Conservation (phyloP, 53 echinoderm and acorn worm species). For the Echinarachnius parma region DNA sequence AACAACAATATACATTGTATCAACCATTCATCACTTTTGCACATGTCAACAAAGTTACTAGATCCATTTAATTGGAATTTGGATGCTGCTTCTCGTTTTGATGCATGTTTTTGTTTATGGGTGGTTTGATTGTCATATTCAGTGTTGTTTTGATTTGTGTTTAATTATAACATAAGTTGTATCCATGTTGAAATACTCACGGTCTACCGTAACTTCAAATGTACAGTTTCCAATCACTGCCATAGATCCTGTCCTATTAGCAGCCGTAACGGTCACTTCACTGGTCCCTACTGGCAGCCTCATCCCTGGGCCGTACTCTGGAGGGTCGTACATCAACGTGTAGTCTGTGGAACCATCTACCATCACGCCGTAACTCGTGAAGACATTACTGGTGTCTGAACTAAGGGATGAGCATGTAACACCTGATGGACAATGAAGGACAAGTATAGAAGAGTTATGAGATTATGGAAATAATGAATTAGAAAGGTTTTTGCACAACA, state of each 20-base stretch:
- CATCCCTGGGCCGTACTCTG: neutral
- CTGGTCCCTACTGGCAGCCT: conserved; percentile 26
- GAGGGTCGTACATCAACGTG: conserved; percentile 6
- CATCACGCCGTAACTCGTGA: conserved; percentile 4
- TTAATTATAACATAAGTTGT: too few relatives aligned
- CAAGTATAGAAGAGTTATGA: too few relatives aligned
- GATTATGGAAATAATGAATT: neutral
- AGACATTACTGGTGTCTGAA: conserved; percentile 7
- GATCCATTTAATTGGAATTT: too few relatives aligned
- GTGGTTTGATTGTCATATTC: too few relatives aligned
- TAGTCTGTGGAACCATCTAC: neutral
- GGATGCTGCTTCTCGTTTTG: too few relatives aligned
- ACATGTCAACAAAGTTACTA: too few relatives aligned
- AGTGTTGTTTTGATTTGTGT: too few relatives aligned
- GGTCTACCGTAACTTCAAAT: conserved; percentile 13
- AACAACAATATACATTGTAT: too few relatives aligned
- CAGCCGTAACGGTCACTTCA: conserved; percentile 11
- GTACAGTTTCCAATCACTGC: conserved; percentile 5
- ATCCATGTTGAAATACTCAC: too few relatives aligned
- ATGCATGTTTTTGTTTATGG: too few relatives aligned
- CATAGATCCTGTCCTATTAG: neutral
- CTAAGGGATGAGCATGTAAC: conserved; percentile 1
- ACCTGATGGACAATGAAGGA: neutral
- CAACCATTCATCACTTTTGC: too few relatives aligned
- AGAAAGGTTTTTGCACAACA: neutral